Percentiles rank a stretch among this genome's conserved stretches.
These are phyloP conservation scores for Cantharis lateralis DNA, from an alignment of 2,888 invertebrate genomes.

Conservation along the genomic window DNA sequence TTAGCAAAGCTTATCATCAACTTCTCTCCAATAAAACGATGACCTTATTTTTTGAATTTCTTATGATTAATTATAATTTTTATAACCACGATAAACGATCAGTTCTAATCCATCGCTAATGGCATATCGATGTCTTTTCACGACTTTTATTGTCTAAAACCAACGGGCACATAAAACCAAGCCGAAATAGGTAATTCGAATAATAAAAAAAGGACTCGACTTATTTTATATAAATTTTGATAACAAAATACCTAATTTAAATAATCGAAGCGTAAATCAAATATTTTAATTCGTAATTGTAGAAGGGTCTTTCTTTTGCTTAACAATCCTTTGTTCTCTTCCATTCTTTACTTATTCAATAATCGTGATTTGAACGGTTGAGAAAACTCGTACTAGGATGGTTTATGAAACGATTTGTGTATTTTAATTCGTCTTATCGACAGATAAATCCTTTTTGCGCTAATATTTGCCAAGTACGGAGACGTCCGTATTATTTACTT, in stretches of 20 bases:
- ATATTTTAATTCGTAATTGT: slow-evolving; percentile 41
- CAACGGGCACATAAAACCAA: neutral
- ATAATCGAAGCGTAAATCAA: slow-evolving; percentile 39
- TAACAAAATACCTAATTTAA: slow-evolving; percentile 20
- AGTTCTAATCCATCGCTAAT: neutral
- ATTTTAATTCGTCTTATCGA: slow-evolving; percentile 40
- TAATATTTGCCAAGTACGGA: slow-evolving; percentile 24
- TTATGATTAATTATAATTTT: neutral
- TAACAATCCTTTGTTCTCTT: slow-evolving; percentile 32
- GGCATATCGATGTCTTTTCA: neutral
- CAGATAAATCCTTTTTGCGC: slow-evolving; percentile 30
- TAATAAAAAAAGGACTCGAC: neutral
- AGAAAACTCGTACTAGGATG: slow-evolving; percentile 34
- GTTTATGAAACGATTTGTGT: slow-evolving; percentile 41
- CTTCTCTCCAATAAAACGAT: neutral
- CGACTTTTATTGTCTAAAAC: neutral
- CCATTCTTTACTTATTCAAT: slow-evolving; percentile 41
- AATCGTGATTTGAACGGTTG: slow-evolving; percentile 41
- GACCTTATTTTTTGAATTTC: neutral
- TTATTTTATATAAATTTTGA: neutral
- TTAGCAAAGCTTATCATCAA: slow-evolving; percentile 6
- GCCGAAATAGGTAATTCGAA: neutral
- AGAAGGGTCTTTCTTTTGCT: slow-evolving; percentile 32
- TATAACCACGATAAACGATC: neutral
- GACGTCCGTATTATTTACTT: neutral